These are phyloP conservation scores for Platynereis dumerilii DNA, from an alignment of 2,888 invertebrate genomes.

Conservation along the genomic window DNA sequence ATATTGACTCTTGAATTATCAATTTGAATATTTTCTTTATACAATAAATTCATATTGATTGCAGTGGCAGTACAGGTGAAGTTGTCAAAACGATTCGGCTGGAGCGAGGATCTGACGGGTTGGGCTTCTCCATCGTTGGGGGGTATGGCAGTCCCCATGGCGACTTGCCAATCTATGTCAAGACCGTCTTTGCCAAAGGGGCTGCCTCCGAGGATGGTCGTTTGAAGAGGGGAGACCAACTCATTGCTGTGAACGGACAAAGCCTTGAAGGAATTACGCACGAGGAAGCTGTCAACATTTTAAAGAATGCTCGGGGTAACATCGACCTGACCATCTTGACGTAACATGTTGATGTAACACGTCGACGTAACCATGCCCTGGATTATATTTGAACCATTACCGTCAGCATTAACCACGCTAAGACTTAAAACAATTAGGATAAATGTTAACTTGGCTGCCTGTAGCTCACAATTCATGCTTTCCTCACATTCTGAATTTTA, in stretches of 20 bases:
- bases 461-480: too few relatives aligned
- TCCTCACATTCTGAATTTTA: too few relatives aligned
- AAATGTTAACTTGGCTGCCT: too few relatives aligned
- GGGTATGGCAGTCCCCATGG: conserved; percentile 67
- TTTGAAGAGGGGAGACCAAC: conserved; percentile 88
- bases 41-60: too few relatives aligned
- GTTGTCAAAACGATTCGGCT: conserved; percentile 55
- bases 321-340: conserved; percentile 65
- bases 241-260: conserved; percentile 88
- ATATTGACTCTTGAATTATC: too few relatives aligned
- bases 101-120: conserved; percentile 66
- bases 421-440: too few relatives aligned
- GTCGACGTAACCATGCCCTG: too few relatives aligned
- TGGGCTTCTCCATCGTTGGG: conserved; percentile 69
- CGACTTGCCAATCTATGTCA: conserved; percentile 68
- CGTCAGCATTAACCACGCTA: too few relatives aligned
- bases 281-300: conserved; percentile 84
- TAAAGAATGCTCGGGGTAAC: conserved; percentile 72
- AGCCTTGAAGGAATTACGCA: conserved; percentile 70
- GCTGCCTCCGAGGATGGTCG: conserved; percentile 83
- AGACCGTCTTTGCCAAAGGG: conserved; percentile 73
- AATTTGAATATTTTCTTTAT: too few relatives aligned
- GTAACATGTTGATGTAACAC: too few relatives aligned
- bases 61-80: background rate
- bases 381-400: too few relatives aligned